Base-by-base conservation (phyloP, 2,888 invertebrate genomes). In the Epistrophe eligans region DNA sequence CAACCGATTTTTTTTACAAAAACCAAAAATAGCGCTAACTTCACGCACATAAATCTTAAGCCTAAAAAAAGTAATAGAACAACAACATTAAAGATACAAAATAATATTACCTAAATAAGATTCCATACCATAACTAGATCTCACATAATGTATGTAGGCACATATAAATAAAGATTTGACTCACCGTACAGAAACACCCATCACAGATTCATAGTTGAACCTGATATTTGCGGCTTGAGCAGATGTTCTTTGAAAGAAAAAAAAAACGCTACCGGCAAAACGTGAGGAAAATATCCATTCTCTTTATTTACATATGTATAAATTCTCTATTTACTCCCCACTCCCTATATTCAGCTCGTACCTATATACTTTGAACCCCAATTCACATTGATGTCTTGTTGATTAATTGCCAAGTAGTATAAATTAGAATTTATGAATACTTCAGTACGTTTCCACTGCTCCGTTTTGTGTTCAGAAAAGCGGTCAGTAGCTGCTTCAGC, bases 351-450 rank as follows among this genome's bases (percentile, higher is more conserved):
- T 38, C 38, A 28, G 19, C 15, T 15, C 7, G 15, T 32, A n/a
- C n/a, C n/a, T n/a, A 24, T 24, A 67, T 32, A 35, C 50, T 67
- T 35, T 19, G 19, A 77, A 66, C 67, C 67, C 77, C 55, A 72
- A 62, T 81, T 73, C 77, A 70, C 72, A 85, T 77, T 70, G 81
- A 85, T 74, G 81, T 58, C 77, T 77, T 57, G 62, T 77, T 85
- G 77, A 85, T 85, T 85, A 85, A 85, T 85, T 85, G 71, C 74
- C 77, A 64, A 85, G 81, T 74, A 85, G 81, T 74, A 58, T 58
- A 85, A 85, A 73, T 85, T 77, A 57, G 77, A 82, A 70, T 82
- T 85, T 82, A 82, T 85, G 77, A 85, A 82, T 74, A 77, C 77
- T 52, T 74, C 82, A 85, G 62, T 77, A 77, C 48, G 28, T 32